Evolutionary conservation across 2,888 invertebrate genomes (phyloP).

Genomic region (Bimastos eiseni): DNA sequence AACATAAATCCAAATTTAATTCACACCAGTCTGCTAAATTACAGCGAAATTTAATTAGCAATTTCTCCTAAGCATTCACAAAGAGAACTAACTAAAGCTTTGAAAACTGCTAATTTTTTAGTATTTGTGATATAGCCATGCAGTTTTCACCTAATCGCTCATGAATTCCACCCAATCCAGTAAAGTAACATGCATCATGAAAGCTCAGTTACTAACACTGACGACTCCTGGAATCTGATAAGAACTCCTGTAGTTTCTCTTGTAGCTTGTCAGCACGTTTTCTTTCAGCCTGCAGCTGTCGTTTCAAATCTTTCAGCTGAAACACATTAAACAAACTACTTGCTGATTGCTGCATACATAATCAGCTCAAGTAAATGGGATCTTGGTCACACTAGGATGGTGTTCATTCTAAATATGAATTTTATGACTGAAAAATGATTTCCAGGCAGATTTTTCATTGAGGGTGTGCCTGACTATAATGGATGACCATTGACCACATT

Average conservation of each 20-base stretch:
- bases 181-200: no score
- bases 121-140: no score
- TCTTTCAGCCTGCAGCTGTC: conserved; percentile 63
- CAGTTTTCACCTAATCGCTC: no score
- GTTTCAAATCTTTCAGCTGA: conserved; percentile 63
- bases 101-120: no score
- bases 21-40: no score
- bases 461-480: background rate
- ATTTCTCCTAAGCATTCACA: no score
- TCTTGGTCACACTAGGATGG: background rate
- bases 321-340: background rate
- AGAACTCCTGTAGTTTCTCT: conserved; percentile 62
- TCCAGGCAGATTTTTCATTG: background rate
- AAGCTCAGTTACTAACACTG: background rate
- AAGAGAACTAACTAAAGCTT: no score
- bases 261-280: conserved; percentile 64
- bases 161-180: no score
- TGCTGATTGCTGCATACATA: background rate
- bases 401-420: background rate
- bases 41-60: no score
- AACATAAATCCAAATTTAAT: no score
- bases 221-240: conserved; percentile 44
- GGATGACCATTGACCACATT: background rate
- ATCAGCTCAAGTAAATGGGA: background rate
- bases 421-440: background rate